Percentiles rank a stretch among this genome's conserved stretches.
phyloP scores from a whole-genome alignment of 2,113 vertebrate species.

The Tragelaphus buxtoni region DNA sequence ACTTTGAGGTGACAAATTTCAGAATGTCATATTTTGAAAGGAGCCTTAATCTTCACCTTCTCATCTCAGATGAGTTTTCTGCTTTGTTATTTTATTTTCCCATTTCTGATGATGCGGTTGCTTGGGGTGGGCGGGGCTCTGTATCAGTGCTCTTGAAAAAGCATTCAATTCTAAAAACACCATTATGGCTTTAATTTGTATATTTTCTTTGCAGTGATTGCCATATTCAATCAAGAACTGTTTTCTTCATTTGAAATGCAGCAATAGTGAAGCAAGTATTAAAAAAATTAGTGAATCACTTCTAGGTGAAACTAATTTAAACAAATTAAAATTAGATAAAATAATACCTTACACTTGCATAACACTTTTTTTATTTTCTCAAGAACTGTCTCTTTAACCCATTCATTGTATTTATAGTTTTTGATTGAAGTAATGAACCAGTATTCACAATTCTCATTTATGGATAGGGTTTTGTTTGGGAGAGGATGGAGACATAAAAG shows the following conservation, averaged over 20 bases:
- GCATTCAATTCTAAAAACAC: not conserved
- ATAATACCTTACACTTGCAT: not conserved
- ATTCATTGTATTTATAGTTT: not conserved
- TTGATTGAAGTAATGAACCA: not conserved
- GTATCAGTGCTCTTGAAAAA: not conserved
- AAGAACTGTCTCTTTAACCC: not conserved
- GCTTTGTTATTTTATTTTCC: not conserved
- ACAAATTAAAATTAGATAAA: not conserved
- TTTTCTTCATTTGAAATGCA: not conserved
- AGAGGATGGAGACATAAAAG: not conserved
- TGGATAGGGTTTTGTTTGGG: not conserved
- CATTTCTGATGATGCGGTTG: not conserved
- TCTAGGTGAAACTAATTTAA: slow-evolving; percentile 14
- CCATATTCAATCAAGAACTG: not conserved
- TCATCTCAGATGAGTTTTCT: not conserved
- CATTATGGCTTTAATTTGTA: not conserved
- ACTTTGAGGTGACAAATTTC: not conserved
- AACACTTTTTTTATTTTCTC: not conserved
- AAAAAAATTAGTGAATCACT: not conserved
- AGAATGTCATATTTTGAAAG: not conserved
- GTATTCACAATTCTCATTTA: not conserved
- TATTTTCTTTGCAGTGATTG: not conserved
- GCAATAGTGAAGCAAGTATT: not conserved
- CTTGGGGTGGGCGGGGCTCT: not conserved
- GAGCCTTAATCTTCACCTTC: not conserved